Percentiles rank a stretch among this genome's conserved stretches.
Evolutionary conservation across 2,797 vertebrate genomes (phyloP).

Genomic region (Jordanella pulchra): DNA sequence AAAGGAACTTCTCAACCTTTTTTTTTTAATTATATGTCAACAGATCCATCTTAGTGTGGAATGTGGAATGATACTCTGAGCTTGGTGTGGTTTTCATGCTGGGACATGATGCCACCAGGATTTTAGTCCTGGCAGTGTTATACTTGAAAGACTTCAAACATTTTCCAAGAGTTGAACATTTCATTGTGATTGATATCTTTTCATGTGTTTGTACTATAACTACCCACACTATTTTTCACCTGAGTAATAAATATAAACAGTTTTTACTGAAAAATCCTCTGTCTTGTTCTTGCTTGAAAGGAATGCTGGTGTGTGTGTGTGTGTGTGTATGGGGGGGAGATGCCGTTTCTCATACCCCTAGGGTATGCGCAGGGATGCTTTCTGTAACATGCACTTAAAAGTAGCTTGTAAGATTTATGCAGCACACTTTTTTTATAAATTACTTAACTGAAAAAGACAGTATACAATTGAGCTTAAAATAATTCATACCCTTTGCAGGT

Average conservation of each 20-base stretch:
- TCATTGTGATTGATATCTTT: background rate
- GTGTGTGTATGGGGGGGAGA: too few species aligned
- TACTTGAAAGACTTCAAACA: background rate
- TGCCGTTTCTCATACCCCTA: too few species aligned
- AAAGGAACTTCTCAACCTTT: background rate
- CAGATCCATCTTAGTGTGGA: conserved; percentile 1
- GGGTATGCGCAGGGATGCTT: conserved; percentile 13
- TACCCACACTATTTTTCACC: background rate
- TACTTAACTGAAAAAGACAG: background rate
- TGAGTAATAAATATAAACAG: background rate
- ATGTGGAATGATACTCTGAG: background rate
- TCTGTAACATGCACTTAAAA: conserved; percentile 9
- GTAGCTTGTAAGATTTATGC: background rate
- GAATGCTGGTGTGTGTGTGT: conserved; percentile 36
- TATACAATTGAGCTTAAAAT: background rate
- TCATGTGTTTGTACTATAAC: background rate
- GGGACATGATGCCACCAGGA: conserved; percentile 1
- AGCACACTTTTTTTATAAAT: background rate
- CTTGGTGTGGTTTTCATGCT: conserved; percentile 5
- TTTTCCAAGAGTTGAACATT: background rate
- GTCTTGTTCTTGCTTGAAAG: conserved; percentile 15
- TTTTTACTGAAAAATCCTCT: background rate
- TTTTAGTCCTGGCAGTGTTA: background rate
- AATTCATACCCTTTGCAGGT: background rate
- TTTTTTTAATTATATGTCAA: background rate